A percentile compares a stretch with the other conserved stretches of the same genome.
Conservation (phyloP, 2,888 invertebrate genomes). For the Pantelozetes paolii region DNA sequence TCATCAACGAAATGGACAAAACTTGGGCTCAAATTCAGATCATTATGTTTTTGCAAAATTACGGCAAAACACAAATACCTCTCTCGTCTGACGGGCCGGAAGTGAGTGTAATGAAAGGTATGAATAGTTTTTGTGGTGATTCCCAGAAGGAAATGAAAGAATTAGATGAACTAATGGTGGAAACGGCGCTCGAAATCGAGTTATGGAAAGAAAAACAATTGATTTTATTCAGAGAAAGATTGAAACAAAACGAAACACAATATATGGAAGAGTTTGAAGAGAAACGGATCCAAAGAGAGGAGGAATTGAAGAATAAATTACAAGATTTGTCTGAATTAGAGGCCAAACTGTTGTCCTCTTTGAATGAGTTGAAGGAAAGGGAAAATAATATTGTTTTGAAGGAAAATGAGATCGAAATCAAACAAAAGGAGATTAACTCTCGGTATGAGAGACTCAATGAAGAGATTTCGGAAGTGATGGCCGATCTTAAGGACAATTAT, state of each 20-base stretch:
- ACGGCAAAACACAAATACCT: slow-evolving; percentile 19
- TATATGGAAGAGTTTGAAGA: background rate
- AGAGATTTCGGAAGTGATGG: slow-evolving; percentile 34
- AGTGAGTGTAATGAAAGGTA: background rate
- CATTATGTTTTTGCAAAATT: slow-evolving; percentile 39
- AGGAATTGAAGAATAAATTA: background rate
- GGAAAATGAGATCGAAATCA: slow-evolving; percentile 18
- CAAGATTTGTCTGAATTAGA: slow-evolving; percentile 35
- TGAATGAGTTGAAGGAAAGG: slow-evolving; percentile 15
- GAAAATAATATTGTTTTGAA: slow-evolving; percentile 6
- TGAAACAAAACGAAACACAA: slow-evolving; percentile 38
- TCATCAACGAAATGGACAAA: slow-evolving; percentile 31
- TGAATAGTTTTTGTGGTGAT: background rate
- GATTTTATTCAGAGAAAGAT: slow-evolving; percentile 17
- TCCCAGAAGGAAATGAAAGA: slow-evolving; percentile 3
- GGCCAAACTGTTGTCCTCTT: background rate
- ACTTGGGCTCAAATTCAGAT: slow-evolving; percentile 40
- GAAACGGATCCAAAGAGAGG: slow-evolving; percentile 2
- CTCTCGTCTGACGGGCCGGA: background rate
- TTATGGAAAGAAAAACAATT: slow-evolving; percentile 42
- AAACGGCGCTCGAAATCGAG: slow-evolving; percentile 41
- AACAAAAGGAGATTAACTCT: slow-evolving; percentile 28
- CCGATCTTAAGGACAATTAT: slow-evolving; percentile 19
- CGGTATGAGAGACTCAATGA: slow-evolving; percentile 1
- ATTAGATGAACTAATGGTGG: slow-evolving; percentile 37